Evolutionary conservation across 2,888 invertebrate species (phyloP), one percentile per base, ranked within the genome.

Genomic region (Hermodice carunculata): DNA sequence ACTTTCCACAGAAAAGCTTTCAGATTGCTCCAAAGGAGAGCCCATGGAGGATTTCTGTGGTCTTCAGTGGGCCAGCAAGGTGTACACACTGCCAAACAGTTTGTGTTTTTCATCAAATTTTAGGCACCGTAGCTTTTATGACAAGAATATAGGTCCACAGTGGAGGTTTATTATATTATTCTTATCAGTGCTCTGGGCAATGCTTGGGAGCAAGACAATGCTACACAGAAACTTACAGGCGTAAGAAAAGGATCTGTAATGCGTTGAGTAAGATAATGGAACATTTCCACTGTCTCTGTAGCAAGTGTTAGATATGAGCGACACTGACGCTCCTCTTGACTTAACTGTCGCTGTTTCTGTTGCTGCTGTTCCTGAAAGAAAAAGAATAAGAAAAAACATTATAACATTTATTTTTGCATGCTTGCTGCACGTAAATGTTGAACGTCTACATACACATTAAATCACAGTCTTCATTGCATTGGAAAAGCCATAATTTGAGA

Each of bases 271-370:
- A 99, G 89, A 87, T 98, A 97, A 85, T 96, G 94, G 86, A 99
- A 93, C 96, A 99, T 96, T 85, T 98, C 96, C 53, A 99, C 96
- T 0, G 98, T 98, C 87, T 98, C 98, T 72, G 94, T 90, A 49
- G 95, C 96, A 67, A 97, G 88, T 2, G 96, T 96, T 76, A 96
- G 89, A 86, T 96, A 96, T 0, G 95, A 95, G 60, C 82, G 73
- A 70, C 84, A 84, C 72, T 83, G 82, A 40, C 83, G 71, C 70
- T 86, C 85, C 64, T 85, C 85, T 70, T 82, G 84, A 2, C 86
- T 83, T 60, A 87, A 75, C 70, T 86, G 84, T 46, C 83, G 78
- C 49, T 84, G 83, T 66, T 86, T 85, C 24, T 77, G 75, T 69
- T 85, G 82, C 73, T 86, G 78, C 65, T 81, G 80, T 34, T 84